Conservation (phyloP, 2,797 vertebrate species). For the Sylvia borin region DNA sequence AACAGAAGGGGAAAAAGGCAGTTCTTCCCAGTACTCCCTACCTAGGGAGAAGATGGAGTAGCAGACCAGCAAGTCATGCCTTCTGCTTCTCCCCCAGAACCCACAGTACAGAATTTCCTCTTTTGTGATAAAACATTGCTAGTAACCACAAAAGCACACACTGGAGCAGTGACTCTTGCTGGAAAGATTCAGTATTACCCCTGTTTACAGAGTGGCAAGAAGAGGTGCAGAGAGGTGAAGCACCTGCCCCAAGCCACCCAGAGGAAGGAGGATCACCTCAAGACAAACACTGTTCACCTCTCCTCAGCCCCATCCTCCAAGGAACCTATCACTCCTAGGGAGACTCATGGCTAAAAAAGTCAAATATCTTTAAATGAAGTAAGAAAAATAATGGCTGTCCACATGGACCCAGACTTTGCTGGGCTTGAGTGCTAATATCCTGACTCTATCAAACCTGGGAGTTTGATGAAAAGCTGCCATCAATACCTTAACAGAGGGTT, state of each 20-base stretch:
- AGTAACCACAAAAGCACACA: not conserved
- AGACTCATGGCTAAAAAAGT: not conserved
- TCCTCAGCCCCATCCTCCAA: not conserved
- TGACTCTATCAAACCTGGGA: not conserved
- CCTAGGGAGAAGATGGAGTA: not conserved
- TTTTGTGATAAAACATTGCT: not conserved
- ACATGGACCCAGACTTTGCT: not conserved
- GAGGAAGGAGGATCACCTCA: not conserved
- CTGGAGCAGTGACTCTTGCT: not conserved
- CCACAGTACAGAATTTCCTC: accelerated
- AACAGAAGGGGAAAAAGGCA: not conserved
- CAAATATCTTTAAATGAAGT: not conserved
- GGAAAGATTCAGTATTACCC: not conserved
- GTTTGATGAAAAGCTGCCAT: not conserved
- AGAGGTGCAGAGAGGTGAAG: not conserved
- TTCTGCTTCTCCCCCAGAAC: not conserved
- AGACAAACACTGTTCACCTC: accelerated
- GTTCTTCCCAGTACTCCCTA: not conserved
- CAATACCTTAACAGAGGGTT: not conserved
- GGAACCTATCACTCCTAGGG: not conserved
- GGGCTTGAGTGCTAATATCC: not conserved
- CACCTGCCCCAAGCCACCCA: not conserved
- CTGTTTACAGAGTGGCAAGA: accelerated
- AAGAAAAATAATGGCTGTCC: not conserved
- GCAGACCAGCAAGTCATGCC: not conserved